Evolutionary conservation across 2,888 invertebrate species (phyloP), one percentile per base, ranked within the genome.

Genomic region (Lissonota sp.): DNA sequence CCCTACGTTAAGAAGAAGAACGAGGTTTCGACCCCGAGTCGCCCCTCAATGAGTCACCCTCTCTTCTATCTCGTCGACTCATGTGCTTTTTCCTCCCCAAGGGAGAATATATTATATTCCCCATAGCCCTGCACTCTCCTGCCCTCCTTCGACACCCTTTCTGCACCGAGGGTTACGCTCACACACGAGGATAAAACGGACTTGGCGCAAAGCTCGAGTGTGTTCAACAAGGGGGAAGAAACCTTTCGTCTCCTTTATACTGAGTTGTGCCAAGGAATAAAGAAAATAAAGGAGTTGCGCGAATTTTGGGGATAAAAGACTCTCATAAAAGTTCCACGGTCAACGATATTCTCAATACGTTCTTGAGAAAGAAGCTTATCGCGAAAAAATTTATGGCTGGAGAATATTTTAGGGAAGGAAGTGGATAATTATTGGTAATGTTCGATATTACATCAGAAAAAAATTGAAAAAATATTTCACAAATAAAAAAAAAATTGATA

Each of bases 1-100:
- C 12, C 53, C 53, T 64, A 16, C 26, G 12, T 53, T 46, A 62
- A 26, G 14, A 73, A 46, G 64, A 37, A 39, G 46, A 39, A 57
- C 63, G 55, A 70, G 77, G 46, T 73, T 81, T 70, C 63, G n/a
- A 70, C 58, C 69, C 63, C 69, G 63, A 73, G 73, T 73, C 76
- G 53, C 39, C 77, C 58, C 55, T 53, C 77, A 51, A 64, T 81
- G 73, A 73, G 69, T 77, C 80, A 80, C 49, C 73, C 77, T 26
- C 46, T 16, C 53, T 55, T 39, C 55, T 49, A n/a, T 8, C 53
- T 49, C 44, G 12, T 5, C 39, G 42, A 51, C 49, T 70, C 57
- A 42, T 49, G 53, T 69, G 57, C 39, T 76, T 58, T 55, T 16
- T 10, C 14, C 10, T 39, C 66, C 57, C 37, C 58, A n/a, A n/a